Evolutionary conservation across 2,797 vertebrate species (phyloP).

Genomic region (Brachyrhaphis roseni): DNA sequence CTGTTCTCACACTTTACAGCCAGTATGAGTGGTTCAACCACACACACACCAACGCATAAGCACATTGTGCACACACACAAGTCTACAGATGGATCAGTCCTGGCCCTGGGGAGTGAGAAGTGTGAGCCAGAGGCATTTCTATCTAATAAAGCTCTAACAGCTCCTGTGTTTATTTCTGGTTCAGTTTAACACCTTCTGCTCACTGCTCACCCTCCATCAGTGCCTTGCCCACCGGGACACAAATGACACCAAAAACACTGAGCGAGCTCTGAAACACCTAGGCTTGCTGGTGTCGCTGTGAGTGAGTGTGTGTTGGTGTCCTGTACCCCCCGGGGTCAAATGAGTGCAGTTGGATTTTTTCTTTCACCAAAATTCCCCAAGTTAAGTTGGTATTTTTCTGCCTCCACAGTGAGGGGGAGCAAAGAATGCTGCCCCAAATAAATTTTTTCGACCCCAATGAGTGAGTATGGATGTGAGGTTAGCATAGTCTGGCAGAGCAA

Average conservation of each 20-base stretch:
- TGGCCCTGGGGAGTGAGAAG: conserved; percentile 42
- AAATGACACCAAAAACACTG: conserved; percentile 43
- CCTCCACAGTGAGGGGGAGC: conserved; percentile 24
- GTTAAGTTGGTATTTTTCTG: conserved; percentile 22
- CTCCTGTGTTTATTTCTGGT: conserved; percentile 60
- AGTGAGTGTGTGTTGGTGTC: conserved; percentile 11
- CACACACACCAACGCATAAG: background rate
- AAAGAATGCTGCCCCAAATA: background rate
- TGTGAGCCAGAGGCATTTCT: conserved; percentile 55
- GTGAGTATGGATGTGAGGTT: background rate
- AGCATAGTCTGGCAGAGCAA: background rate
- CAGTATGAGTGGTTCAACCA: conserved; percentile 12
- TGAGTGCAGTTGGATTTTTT: conserved; percentile 7
- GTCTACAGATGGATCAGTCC: conserved; percentile 28
- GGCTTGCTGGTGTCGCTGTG: conserved; percentile 15
- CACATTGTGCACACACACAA: conserved; percentile 8
- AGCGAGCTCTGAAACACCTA: conserved; percentile 32
- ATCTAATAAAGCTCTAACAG: conserved; percentile 59
- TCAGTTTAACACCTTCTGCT: conserved; percentile 56
- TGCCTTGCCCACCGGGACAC: conserved; percentile 26
- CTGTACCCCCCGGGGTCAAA: conserved; percentile 17
- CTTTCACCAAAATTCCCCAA: conserved; percentile 23
- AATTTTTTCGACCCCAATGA: background rate
- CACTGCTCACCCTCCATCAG: conserved; percentile 29
- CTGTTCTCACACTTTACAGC: conserved; percentile 48